Conservation (phyloP, 2,113 vertebrate genomes). For the Lepus americanus region DNA sequence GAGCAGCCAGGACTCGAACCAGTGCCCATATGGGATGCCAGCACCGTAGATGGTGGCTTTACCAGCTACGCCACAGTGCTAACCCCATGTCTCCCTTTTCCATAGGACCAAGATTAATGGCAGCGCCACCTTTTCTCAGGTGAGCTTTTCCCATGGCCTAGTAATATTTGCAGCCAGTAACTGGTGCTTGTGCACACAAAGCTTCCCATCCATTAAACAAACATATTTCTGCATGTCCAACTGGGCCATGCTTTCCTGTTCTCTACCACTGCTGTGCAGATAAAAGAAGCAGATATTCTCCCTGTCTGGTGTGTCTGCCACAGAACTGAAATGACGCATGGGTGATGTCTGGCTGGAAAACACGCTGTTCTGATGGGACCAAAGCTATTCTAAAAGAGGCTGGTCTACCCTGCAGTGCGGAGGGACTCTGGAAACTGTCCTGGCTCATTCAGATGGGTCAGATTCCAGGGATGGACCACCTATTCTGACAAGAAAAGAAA, state of each 20-base stretch:
- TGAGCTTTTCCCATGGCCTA: not conserved
- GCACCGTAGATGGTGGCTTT: no score
- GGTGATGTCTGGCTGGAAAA: not conserved
- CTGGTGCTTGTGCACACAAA: not conserved
- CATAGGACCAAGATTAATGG: not conserved
- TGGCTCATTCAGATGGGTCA: not conserved
- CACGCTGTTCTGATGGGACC: not conserved
- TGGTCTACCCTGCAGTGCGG: not conserved
- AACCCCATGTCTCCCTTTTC: not conserved
- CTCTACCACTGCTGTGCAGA: not conserved
- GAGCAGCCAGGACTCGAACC: no score
- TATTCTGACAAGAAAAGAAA: not conserved
- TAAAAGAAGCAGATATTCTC: constrained; percentile 5
- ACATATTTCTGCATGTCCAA: not conserved
- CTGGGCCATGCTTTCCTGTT: not conserved
- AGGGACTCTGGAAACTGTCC: not conserved
- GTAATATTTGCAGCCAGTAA: not conserved
- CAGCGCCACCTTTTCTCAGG: not conserved
- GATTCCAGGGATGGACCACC: not conserved
- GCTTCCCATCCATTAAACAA: constrained; percentile 31
- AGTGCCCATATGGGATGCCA: no score
- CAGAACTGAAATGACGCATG: constrained; percentile 43
- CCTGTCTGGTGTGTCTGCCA: not conserved
- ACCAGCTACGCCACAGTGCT: no score
- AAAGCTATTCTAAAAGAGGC: not conserved